These are phyloP conservation scores for Catharus minimus DNA, from an alignment of 2,113 vertebrate species.

Conservation along the genomic window DNA sequence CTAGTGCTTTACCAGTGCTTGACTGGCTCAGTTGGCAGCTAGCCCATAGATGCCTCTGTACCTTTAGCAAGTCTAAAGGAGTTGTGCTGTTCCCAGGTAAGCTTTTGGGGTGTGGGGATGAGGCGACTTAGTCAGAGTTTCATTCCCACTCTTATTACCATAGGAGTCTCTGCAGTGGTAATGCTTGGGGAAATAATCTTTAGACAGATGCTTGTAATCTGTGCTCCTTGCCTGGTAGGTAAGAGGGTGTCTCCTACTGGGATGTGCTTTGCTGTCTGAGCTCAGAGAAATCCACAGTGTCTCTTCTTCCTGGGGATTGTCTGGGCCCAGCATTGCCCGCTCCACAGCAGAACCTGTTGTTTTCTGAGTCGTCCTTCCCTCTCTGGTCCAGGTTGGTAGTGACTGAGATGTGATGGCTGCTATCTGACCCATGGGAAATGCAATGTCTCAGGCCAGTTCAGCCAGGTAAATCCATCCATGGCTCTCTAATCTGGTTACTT, in stretches of 20 bases:
- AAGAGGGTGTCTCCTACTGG: neutral
- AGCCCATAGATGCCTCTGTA: neutral
- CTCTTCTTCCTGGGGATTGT: neutral
- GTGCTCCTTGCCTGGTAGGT: neutral
- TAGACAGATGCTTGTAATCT: neutral
- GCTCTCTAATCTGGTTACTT: conserved; percentile 57
- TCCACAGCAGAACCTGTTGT: neutral
- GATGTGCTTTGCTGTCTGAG: neutral
- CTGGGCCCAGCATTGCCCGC: neutral
- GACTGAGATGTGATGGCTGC: conserved; percentile 52
- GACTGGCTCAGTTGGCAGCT: neutral
- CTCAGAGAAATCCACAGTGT: neutral
- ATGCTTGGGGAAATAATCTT: neutral
- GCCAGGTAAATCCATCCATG: conserved; percentile 48
- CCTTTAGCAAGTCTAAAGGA: neutral
- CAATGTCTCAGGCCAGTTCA: conserved; percentile 63
- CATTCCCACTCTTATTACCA: neutral
- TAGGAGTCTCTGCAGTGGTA: neutral
- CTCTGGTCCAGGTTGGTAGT: conserved; percentile 58
- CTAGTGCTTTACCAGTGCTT: neutral
- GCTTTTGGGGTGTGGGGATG: neutral
- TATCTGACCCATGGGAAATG: conserved; percentile 55
- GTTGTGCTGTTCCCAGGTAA: neutral
- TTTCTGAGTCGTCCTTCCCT: conserved; percentile 61
- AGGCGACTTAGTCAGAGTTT: neutral